Percentiles rank a stretch among this genome's conserved stretches.
Conservation (phyloP, 1,140 invertebrate species). For the Zaprionus ornatus region DNA sequence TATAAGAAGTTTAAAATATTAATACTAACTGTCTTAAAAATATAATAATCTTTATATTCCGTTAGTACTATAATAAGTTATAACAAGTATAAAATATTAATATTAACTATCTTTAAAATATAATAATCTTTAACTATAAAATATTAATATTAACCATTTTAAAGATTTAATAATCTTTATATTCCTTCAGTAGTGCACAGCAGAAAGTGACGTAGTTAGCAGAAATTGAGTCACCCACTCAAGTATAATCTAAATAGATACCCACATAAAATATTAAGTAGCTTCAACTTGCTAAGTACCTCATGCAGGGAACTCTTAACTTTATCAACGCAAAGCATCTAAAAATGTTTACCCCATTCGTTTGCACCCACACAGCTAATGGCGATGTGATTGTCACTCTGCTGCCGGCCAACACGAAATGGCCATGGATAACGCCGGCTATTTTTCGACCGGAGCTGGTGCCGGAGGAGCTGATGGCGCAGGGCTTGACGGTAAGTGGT, state of each 20-base stretch:
- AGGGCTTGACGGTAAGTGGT: slow-evolving; percentile 91
- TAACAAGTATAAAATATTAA: too few relatives aligned
- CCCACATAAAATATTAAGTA: not conserved
- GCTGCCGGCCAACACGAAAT: slow-evolving; percentile 93
- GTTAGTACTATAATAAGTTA: too few relatives aligned
- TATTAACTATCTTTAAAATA: too few relatives aligned
- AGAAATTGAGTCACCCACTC: too few relatives aligned
- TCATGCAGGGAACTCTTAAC: not conserved
- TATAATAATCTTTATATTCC: too few relatives aligned
- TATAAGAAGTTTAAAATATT: too few relatives aligned
- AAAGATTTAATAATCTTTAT: not conserved
- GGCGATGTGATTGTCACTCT: slow-evolving; percentile 96
- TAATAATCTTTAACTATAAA: too few relatives aligned
- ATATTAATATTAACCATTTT: too few relatives aligned
- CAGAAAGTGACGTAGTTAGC: too few relatives aligned
- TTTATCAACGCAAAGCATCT: not conserved
- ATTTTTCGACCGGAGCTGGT: slow-evolving; percentile 96
- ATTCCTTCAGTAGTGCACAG: not conserved
- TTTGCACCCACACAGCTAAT: slow-evolving; percentile 87
- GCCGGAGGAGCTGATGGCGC: slow-evolving; percentile 97
- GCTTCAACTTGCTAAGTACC: not conserved
- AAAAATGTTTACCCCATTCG: not conserved
- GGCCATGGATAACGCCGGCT: slow-evolving; percentile 96
- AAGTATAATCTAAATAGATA: not conserved
- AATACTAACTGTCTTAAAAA: too few relatives aligned